Evolutionary conservation across 2,888 invertebrate species (phyloP).

Genomic region (Drosophila falleni): DNA sequence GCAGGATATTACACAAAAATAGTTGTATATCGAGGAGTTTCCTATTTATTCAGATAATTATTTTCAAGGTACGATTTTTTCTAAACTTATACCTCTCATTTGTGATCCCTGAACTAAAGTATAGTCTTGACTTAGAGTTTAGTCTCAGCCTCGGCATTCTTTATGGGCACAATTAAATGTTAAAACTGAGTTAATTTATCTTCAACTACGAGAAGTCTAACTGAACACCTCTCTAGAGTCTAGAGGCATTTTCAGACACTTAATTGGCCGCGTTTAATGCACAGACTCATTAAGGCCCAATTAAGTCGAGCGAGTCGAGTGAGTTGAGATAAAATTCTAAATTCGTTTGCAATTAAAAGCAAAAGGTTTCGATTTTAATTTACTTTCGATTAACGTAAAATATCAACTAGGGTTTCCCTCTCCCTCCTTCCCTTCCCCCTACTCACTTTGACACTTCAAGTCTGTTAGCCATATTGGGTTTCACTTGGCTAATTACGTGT

Average conservation of each 20-base stretch:
- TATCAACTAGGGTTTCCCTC: conserved; percentile 22
- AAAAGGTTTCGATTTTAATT: conserved; percentile 50
- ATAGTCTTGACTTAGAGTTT: background rate
- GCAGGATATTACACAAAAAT: background rate
- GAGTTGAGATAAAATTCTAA: conserved; percentile 50
- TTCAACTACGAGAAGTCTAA: conserved; percentile 12
- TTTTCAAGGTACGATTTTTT: background rate
- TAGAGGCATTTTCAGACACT: conserved; percentile 11
- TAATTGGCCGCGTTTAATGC: conserved; percentile 63
- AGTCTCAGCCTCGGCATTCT: conserved; percentile 65
- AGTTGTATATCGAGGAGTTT: background rate
- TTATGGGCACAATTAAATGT: conserved; percentile 76
- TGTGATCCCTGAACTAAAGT: conserved; percentile 4
- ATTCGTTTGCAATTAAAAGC: conserved; percentile 65
- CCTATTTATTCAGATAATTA: background rate
- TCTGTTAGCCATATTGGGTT: conserved; percentile 44
- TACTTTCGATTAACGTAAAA: conserved; percentile 63
- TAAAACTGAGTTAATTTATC: conserved; percentile 50
- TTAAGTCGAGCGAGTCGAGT: conserved; percentile 44
- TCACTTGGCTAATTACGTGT: conserved; percentile 74
- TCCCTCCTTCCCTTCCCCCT: background rate
- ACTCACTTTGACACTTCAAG: conserved; percentile 17
- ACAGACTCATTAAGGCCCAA: conserved; percentile 68
- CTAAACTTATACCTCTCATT: background rate
- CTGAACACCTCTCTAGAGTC: conserved; percentile 45